phyloP scores from a whole-genome alignment of 2,888 invertebrate species.

The Cheilosia pagana region DNA sequence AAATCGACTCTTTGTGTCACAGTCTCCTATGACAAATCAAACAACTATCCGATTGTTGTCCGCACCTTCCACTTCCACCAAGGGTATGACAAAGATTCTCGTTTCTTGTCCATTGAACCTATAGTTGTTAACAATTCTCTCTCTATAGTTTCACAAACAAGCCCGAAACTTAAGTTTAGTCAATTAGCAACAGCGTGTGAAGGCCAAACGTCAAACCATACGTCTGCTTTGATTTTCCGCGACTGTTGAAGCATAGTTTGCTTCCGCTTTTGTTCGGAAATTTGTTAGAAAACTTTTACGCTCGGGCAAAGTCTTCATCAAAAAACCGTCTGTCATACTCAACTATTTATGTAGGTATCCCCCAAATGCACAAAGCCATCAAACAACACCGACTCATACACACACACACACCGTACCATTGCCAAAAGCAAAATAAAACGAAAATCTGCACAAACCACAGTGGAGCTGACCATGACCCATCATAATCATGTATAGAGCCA shows the following conservation, averaged over 20 bases:
- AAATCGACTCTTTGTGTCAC: too few species aligned
- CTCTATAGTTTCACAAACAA: neutral
- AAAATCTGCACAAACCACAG: conserved; percentile 7
- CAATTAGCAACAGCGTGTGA: neutral
- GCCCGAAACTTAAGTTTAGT: neutral
- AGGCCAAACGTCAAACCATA: neutral
- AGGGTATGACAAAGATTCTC: neutral
- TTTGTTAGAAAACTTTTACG: too few species aligned
- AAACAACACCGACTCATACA: neutral
- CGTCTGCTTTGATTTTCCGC: neutral
- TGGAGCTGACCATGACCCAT: conserved; percentile 57
- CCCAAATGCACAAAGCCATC: neutral
- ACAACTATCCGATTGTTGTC: neutral
- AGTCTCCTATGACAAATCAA: too few species aligned
- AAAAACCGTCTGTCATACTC: neutral
- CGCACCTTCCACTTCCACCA: too few species aligned
- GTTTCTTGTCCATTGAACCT: conserved; percentile 1
- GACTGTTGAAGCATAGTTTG: neutral
- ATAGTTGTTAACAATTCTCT: neutral
- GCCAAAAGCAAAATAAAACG: conserved; percentile 1
- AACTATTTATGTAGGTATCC: neutral
- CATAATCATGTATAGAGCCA: conserved; percentile 18
- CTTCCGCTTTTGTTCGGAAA: neutral
- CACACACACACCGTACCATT: neutral
- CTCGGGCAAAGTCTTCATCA: too few species aligned